Base-by-base conservation (phyloP, 2,113 vertebrate species). In the Panurus biarmicus region DNA sequence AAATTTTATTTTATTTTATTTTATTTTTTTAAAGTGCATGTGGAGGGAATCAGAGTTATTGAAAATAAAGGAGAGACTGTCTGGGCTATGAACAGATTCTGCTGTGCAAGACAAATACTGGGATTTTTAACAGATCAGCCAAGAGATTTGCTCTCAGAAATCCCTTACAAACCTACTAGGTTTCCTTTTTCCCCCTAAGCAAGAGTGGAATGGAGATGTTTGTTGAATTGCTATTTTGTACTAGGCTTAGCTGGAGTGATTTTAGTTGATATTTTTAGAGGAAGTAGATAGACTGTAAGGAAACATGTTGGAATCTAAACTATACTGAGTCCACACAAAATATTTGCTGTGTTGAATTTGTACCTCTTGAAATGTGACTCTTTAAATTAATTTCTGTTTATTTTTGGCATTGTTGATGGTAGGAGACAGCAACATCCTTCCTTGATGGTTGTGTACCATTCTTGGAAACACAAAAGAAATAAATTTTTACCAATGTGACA, bases 221-320 rank as follows among this genome's bases (percentile, higher is more conserved):
- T 95, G 53, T 73, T 67, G 80, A 90, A 56, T 17, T 84, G 85
- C 67, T 93, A n/a, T 6, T 28, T 72, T 92, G 35, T 83, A 57
- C 90, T 86, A 84, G 83, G 57, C 69, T 95, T 84, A 92, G 76
- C 86, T 90, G 50, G n/a, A 42, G 48, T 33, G 88, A 57, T 90
- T 78, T 28, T 33, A 51, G 72, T 61, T 92, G 93, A 92, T 93
- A 25, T 36, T 78, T 86, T 84, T 61, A 84, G 67, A 75, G 96
- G 92, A 96, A 96, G 73, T 65, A 86, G 69, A 81, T 17, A 92
- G 76, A 81, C 90, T 69, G 9, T 81, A 72, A 89, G 84, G 89
- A 93, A 96, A 92, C 70, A 50, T 6, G 2, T 36, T 92, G 89
- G 86, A 95, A 51, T 53, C 95, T 92, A 75, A 93, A 71, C 92